Evolutionary conservation across 2,888 invertebrate species (phyloP), one percentile per base, ranked within the genome.

Genomic region (Labia minor): DNA sequence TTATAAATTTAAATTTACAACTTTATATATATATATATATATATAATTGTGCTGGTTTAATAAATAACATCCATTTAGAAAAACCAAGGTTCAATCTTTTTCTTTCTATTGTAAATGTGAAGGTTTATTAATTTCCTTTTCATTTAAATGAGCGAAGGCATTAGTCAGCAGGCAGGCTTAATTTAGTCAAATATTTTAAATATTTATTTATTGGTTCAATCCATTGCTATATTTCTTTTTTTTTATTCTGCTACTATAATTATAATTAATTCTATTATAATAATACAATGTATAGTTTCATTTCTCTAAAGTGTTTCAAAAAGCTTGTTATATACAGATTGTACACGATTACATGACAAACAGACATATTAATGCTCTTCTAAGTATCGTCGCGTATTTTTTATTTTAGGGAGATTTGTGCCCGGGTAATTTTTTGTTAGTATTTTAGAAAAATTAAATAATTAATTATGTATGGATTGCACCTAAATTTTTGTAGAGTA

Each of bases 181-280:
- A 10, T 49, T n/a, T n/a, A n/a, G n/a, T n/a, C n/a, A n/a, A n/a
- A n/a, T n/a, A n/a, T 49, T 14, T n/a, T 49, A 8, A 26, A 26
- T 49, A 49, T 49, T 49, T 49, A 49, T 49, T 49, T 49, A 49
- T 49, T 49, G 49, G 49, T 16, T 49, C 49, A 49, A 49, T 49
- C 49, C 49, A 49, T 49, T n/a, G 16, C 49, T 49, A 49, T 4
- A 3, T n/a, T 33, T 49, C 49, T 14, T 49, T n/a, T 49, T 10
- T 49, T 49, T 10, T 6, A 10, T 49, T 49, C 14, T 8, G 14
- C 14, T 49, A 49, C 3, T 49, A 49, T 26, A 49, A 49, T 49
- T 4, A 49, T 49, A 8, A 49, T 49, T 49, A 26, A 26, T n/a
- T n/a, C 26, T 49, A 49, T 49, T 49, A 49, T 16, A 16, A 26